Evolutionary conservation across 2,888 invertebrate species (phyloP).

Genomic region (Mesoligia furuncula): DNA sequence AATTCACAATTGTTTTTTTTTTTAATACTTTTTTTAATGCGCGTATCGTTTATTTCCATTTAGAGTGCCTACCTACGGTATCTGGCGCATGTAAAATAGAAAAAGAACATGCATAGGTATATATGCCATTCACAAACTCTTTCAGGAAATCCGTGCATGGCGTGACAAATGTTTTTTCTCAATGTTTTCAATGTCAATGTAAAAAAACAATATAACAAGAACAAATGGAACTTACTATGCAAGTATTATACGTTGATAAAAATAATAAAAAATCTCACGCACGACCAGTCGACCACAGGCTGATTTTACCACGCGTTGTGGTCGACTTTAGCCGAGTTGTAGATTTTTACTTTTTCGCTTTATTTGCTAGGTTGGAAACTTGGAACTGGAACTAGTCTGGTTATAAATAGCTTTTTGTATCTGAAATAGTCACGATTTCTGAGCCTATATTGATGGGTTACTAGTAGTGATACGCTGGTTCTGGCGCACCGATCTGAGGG

Average conservation of each 20-base stretch:
- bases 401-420: slow-evolving; percentile 52
- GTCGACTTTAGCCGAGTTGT: slow-evolving; percentile 4
- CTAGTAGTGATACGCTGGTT: too few species aligned
- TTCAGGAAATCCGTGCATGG: slow-evolving; percentile 36
- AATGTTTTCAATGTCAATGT: slow-evolving; percentile 46
- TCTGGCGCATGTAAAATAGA: not conserved
- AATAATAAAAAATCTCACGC: slow-evolving; percentile 31
- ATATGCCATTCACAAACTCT: not conserved
- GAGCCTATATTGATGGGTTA: slow-evolving; percentile 22
- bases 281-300: slow-evolving; percentile 1
- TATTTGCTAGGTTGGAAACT: slow-evolving; percentile 20
- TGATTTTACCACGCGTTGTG: slow-evolving; percentile 20
- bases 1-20: slow-evolving; percentile 9
- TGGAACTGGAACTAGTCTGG: slow-evolving; percentile 34
- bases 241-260: not conserved
- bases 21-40: not conserved
- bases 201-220: slow-evolving; percentile 8
- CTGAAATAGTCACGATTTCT: slow-evolving; percentile 22
- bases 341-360: slow-evolving; percentile 32
- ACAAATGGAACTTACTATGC: slow-evolving; percentile 3
- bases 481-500: too few species aligned
- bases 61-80: not conserved
- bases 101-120: not conserved
- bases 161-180: slow-evolving; percentile 15
- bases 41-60: slow-evolving; percentile 11